Conservation (phyloP, 2,888 invertebrate species). For the Sarcophaga caerulescens region DNA sequence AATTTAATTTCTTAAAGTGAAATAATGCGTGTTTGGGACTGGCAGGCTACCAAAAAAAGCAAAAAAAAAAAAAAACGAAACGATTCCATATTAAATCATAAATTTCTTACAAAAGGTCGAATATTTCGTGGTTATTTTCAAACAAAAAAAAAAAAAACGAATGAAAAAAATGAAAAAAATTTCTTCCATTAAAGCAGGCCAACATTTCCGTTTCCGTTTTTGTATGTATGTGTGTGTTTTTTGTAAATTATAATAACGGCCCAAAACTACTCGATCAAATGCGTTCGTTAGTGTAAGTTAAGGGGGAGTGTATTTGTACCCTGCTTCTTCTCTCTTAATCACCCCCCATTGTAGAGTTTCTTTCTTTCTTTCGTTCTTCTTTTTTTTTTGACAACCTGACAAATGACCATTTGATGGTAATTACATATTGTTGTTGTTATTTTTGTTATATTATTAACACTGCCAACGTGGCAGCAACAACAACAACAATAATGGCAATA, state of each 20-base stretch:
- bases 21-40: constrained; percentile 54
- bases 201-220: constrained; percentile 64
- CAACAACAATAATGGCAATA: constrained; percentile 1
- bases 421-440: constrained; percentile 52
- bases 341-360: neutral
- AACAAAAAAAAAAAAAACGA: neutral
- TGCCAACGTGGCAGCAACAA: constrained; percentile 47
- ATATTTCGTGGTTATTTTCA: neutral
- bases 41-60: constrained; percentile 35
- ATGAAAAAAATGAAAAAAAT: neutral
- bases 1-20: constrained; percentile 60
- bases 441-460: constrained; percentile 26
- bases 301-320: too few relatives aligned
- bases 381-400: constrained; percentile 62
- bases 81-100: constrained; percentile 23
- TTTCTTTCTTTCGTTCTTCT: neutral
- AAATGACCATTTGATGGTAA: constrained; percentile 67
- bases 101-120: neutral
- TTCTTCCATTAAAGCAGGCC: constrained; percentile 30
- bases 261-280: constrained; percentile 34
- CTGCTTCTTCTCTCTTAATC: neutral
- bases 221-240: neutral
- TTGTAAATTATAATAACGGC: constrained; percentile 21
- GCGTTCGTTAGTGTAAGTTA: neutral
- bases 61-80: too few relatives aligned